Conservation (phyloP, 2,113 vertebrate genomes). For the Pygoscelis adeliae region DNA sequence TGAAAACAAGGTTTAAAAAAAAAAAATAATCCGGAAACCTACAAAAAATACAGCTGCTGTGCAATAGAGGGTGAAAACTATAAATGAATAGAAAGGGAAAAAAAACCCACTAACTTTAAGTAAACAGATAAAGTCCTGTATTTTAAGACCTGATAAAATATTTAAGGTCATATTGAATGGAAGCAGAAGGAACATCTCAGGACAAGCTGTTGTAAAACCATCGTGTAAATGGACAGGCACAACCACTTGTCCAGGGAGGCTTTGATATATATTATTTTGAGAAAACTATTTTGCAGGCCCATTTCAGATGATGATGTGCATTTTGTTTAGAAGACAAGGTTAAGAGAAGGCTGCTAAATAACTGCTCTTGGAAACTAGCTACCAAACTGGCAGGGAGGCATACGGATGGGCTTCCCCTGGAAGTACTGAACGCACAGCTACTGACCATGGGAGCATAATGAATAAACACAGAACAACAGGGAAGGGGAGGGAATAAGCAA, state of each 20-base stretch:
- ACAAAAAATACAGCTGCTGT: background rate
- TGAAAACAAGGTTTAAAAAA: background rate
- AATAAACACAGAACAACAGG: background rate
- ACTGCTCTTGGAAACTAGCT: background rate
- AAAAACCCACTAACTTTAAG: rapidly evolving
- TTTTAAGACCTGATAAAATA: background rate
- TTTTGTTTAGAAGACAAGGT: background rate
- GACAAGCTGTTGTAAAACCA: background rate
- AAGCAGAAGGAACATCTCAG: background rate
- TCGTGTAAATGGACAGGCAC: background rate
- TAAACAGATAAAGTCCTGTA: background rate
- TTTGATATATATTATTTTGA: background rate
- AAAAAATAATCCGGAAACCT: background rate
- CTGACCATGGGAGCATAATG: background rate
- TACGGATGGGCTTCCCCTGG: background rate
- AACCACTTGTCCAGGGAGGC: background rate
- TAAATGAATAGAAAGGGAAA: background rate
- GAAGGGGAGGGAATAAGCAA: background rate
- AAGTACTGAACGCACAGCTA: background rate
- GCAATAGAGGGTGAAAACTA: background rate
- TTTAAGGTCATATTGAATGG: background rate
- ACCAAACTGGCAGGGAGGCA: background rate
- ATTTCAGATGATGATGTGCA: background rate
- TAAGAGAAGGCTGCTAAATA: background rate
- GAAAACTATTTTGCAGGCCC: background rate